These are phyloP conservation scores for Furcifer pardalis DNA, from an alignment of 2,797 vertebrate species.

Conservation along the genomic window DNA sequence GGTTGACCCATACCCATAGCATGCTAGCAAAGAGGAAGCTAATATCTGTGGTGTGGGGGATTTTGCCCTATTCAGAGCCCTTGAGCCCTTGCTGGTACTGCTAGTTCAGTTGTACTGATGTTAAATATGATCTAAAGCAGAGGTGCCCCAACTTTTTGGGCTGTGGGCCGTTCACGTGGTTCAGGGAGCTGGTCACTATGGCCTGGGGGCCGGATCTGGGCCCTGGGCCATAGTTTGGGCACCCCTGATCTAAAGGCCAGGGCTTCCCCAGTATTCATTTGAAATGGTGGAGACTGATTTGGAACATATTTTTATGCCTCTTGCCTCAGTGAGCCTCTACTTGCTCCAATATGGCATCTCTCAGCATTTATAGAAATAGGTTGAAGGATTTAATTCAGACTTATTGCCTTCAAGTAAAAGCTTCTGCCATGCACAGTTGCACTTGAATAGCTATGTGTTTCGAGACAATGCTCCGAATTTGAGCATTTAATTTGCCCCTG, in stretches of 20 bases:
- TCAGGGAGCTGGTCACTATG: too few relatives aligned
- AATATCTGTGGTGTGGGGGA: background rate
- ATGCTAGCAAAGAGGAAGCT: background rate
- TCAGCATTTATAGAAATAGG: constrained; percentile 2
- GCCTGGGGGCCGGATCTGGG: too few relatives aligned
- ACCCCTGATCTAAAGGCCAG: background rate
- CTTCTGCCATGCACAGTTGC: constrained; percentile 22
- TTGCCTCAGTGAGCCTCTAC: background rate
- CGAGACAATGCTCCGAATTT: constrained; percentile 11
- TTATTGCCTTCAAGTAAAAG: constrained; percentile 6
- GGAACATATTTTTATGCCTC: background rate
- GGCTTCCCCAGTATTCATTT: background rate
- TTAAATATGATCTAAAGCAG: background rate
- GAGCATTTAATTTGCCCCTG: constrained; percentile 5
- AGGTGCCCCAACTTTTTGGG: too few relatives aligned
- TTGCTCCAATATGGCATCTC: constrained; percentile 7
- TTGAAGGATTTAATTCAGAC: constrained; percentile 33
- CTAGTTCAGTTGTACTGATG: background rate
- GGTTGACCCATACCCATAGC: background rate
- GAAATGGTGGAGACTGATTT: background rate
- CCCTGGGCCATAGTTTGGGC: too few relatives aligned
- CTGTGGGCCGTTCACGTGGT: too few relatives aligned
- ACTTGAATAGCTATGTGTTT: background rate
- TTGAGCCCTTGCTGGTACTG: background rate
- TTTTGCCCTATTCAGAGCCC: background rate